Conservation (phyloP, 2,797 vertebrate genomes). For the Myiothlypis chrysogaster region DNA sequence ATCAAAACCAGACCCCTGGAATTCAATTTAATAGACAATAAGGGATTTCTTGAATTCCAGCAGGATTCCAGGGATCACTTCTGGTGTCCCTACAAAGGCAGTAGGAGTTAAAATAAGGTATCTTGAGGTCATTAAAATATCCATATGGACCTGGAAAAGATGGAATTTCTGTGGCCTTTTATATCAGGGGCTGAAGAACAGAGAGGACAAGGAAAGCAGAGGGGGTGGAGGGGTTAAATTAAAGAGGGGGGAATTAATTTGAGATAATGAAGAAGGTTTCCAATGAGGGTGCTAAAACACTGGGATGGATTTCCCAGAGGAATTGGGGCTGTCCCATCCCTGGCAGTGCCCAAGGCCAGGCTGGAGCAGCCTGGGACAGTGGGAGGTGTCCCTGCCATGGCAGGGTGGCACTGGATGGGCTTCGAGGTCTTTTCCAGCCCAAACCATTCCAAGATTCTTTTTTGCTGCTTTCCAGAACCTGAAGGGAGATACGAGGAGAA, state of each 20-base stretch:
- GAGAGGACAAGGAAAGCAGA: not conserved
- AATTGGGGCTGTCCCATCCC: not conserved
- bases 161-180: not conserved
- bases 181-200: too few relatives aligned
- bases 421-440: too few relatives aligned
- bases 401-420: too few relatives aligned
- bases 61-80: not conserved
- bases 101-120: too few relatives aligned
- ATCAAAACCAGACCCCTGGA: too few relatives aligned
- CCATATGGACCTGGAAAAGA: not conserved
- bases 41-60: not conserved
- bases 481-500: too few relatives aligned
- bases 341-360: accelerated
- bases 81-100: not conserved
- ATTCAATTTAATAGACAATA: not conserved
- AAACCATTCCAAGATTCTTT: too few relatives aligned
- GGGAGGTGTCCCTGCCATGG: too few relatives aligned
- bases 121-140: not conserved
- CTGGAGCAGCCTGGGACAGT: too few relatives aligned
- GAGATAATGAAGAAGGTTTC: not conserved
- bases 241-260: not conserved
- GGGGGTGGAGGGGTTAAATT: not conserved
- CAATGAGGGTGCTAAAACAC: too few relatives aligned
- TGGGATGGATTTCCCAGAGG: not conserved
- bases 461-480: too few relatives aligned